phyloP scores from a whole-genome alignment of 2,113 vertebrate species.

The Chauna torquata region DNA sequence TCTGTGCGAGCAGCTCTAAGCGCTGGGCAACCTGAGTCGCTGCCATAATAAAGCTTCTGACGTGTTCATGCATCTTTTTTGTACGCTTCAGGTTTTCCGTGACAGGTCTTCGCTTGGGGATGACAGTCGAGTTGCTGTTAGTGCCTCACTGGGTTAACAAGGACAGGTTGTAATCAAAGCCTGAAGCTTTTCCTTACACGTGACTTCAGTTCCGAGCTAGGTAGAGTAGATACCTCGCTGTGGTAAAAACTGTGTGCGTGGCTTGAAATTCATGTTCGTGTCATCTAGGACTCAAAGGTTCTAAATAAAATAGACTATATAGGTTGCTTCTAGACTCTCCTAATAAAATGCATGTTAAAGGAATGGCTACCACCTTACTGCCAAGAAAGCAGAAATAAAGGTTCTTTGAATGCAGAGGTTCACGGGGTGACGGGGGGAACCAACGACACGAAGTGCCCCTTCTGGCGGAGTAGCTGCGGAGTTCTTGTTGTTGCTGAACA shows the following conservation, averaged over 20 bases:
- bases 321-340: not conserved
- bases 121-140: not conserved
- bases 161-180: not conserved
- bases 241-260: not conserved
- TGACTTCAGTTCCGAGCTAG: not conserved
- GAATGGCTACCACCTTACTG: slow-evolving; percentile 22
- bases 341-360: not conserved
- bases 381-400: slow-evolving; percentile 60
- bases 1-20: slow-evolving; percentile 44
- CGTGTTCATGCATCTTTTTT: not conserved
- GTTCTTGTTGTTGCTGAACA: slow-evolving; percentile 23
- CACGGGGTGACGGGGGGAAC: not conserved
- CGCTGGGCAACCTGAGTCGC: not conserved
- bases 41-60: slow-evolving; percentile 13
- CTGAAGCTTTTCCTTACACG: not conserved
- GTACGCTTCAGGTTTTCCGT: not conserved
- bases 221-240: not conserved
- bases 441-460: not conserved
- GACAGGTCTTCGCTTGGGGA: not conserved
- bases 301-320: not conserved
- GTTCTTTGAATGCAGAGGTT: slow-evolving; percentile 1
- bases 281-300: not conserved
- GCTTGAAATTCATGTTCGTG: not conserved
- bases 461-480: slow-evolving; percentile 26
- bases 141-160: not conserved